A percentile compares a stretch with the other conserved stretches of the same genome.
Evolutionary conservation across 2,797 vertebrate genomes (phyloP).

Genomic region (Spinus olivaceus): DNA sequence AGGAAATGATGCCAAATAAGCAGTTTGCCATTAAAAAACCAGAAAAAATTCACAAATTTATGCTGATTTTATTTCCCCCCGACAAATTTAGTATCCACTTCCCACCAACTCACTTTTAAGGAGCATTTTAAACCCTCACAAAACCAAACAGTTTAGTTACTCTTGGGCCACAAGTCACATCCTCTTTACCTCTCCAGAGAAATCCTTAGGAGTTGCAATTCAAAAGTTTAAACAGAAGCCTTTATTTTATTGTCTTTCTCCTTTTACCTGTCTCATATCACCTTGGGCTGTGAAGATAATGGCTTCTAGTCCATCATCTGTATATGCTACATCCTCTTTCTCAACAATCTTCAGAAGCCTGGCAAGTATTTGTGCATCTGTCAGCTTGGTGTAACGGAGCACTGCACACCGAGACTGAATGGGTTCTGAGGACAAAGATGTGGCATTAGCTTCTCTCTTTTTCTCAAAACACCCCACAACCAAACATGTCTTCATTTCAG

Average conservation of each 20-base stretch:
- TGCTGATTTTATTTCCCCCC: neutral
- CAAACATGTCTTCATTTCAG: neutral
- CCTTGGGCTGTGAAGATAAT: conserved; percentile 97
- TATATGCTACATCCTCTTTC: conserved; percentile 81
- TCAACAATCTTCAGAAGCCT: conserved; percentile 88
- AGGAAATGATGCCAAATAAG: neutral
- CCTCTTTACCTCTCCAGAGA: neutral
- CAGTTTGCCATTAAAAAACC: neutral
- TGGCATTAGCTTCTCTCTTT: neutral
- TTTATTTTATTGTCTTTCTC: neutral
- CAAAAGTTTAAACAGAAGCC: neutral
- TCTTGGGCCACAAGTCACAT: neutral
- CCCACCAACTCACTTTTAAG: neutral
- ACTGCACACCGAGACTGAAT: conserved; percentile 97
- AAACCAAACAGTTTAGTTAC: neutral
- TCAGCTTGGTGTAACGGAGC: conserved; percentile 93
- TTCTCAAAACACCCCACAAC: neutral
- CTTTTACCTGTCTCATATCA: conserved; percentile 95
- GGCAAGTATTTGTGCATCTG: conserved; percentile 87
- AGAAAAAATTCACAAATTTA: neutral
- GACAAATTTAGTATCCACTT: neutral
- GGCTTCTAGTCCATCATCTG: conserved; percentile 93
- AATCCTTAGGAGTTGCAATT: neutral
- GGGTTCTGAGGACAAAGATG: conserved; percentile 77
- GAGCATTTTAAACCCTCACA: neutral